Percentiles rank a stretch among this genome's conserved stretches.
Evolutionary conservation across 2,888 invertebrate genomes (phyloP).

Genomic region (Eupithecia abbreviata): DNA sequence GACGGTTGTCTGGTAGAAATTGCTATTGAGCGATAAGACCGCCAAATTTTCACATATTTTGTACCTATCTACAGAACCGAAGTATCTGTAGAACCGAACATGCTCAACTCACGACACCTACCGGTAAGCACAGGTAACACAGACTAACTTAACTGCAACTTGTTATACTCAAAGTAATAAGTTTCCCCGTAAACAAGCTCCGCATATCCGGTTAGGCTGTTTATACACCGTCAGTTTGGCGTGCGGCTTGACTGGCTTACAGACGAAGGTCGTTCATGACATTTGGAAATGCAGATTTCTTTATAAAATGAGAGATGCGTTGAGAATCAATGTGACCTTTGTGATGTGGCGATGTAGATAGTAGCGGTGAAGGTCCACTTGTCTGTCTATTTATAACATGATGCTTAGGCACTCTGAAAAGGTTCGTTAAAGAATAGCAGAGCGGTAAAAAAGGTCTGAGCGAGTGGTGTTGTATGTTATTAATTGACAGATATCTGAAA

Average conservation of each 20-base stretch:
- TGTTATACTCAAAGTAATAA: slow-evolving; percentile 39
- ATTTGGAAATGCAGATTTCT: background rate
- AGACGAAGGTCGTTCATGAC: too few relatives aligned
- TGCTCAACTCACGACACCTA: background rate
- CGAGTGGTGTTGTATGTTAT: too few relatives aligned
- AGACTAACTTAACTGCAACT: slow-evolving; percentile 36
- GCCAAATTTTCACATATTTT: too few relatives aligned
- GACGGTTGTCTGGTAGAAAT: too few relatives aligned
- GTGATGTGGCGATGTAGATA: background rate
- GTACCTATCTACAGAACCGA: too few relatives aligned
- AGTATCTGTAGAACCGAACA: too few relatives aligned
- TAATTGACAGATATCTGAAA: too few relatives aligned
- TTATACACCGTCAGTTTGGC: slow-evolving; percentile 21
- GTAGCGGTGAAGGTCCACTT: background rate
- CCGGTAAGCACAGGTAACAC: slow-evolving; percentile 15
- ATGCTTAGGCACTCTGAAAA: too few relatives aligned
- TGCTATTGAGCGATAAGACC: too few relatives aligned
- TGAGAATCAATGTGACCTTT: background rate
- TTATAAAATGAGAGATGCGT: background rate
- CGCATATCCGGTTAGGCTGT: slow-evolving; percentile 26
- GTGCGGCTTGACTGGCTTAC: background rate
- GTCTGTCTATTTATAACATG: background rate
- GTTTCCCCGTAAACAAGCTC: slow-evolving; percentile 33
- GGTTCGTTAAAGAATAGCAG: too few relatives aligned
- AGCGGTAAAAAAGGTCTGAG: too few relatives aligned